These are phyloP conservation scores for Cheirogaleus major DNA, from an alignment of 2,797 vertebrate genomes.

Conservation along the genomic window DNA sequence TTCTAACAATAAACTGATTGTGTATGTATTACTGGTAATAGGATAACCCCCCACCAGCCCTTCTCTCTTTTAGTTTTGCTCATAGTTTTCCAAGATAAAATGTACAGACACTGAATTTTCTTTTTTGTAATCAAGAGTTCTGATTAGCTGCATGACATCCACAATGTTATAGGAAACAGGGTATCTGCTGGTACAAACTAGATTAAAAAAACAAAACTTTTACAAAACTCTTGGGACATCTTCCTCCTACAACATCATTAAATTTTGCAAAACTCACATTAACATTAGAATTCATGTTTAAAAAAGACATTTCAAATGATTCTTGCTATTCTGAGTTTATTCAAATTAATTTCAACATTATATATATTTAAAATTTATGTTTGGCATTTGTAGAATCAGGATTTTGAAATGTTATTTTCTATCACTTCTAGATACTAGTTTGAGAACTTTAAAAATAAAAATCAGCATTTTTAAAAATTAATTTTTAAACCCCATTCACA, in stretches of 20 bases:
- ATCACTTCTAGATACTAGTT: background rate
- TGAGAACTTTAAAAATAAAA: background rate
- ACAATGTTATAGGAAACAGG: background rate
- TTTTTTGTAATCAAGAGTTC: background rate
- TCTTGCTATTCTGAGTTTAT: background rate
- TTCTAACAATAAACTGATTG: background rate
- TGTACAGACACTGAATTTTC: background rate
- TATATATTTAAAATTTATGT: background rate
- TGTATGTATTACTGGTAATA: background rate
- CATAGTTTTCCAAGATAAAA: background rate
- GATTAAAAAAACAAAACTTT: background rate
- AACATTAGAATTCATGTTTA: background rate
- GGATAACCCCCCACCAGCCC: accelerated
- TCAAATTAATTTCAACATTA: background rate
- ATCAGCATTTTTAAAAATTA: background rate
- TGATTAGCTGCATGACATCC: background rate
- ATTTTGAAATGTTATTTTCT: background rate
- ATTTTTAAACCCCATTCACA: background rate
- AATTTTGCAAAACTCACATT: background rate
- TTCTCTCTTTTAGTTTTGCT: background rate
- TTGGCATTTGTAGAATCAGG: background rate
- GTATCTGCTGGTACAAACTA: background rate
- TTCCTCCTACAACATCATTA: background rate
- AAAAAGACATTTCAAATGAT: background rate
- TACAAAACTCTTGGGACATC: background rate